Conservation (phyloP, 2,888 invertebrate species). For the Asteroscopus sphinx region DNA sequence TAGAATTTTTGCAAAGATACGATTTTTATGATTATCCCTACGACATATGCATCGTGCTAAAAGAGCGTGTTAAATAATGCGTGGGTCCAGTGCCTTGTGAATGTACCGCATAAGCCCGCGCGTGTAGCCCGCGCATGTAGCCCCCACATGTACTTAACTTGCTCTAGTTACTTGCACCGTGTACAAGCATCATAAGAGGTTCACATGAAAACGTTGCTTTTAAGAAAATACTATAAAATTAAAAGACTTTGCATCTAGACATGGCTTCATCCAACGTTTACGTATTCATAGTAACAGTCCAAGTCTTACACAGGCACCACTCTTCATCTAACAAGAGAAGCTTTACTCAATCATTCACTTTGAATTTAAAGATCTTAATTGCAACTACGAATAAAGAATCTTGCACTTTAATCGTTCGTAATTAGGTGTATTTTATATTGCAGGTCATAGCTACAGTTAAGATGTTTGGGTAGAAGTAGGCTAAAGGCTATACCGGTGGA, state of each 20-base stretch:
- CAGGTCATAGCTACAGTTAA: background rate
- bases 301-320: conserved; percentile 77
- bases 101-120: too few species aligned
- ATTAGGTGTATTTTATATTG: conserved; percentile 47
- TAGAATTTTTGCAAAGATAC: too few species aligned
- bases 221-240: conserved; percentile 50
- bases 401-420: background rate
- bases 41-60: too few species aligned
- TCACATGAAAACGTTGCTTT: conserved; percentile 37
- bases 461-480: conserved; percentile 38
- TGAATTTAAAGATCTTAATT: conserved; percentile 40
- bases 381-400: conserved; percentile 10
- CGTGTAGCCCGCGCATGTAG: too few species aligned
- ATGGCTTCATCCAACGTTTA: conserved; percentile 76
- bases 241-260: conserved; percentile 66
- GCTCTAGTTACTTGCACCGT: too few species aligned
- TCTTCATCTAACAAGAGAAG: conserved; percentile 80
- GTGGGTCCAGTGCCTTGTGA: too few species aligned
- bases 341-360: conserved; percentile 69
- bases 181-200: too few species aligned
- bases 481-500: conserved; percentile 73
- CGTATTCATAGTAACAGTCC: conserved; percentile 81
- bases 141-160: too few species aligned
- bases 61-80: too few species aligned
- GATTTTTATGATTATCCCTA: too few species aligned